Evolutionary conservation across 2,888 invertebrate species (phyloP), one percentile per base, ranked within the genome.

Genomic region (Troglohyphantes excavatus): DNA sequence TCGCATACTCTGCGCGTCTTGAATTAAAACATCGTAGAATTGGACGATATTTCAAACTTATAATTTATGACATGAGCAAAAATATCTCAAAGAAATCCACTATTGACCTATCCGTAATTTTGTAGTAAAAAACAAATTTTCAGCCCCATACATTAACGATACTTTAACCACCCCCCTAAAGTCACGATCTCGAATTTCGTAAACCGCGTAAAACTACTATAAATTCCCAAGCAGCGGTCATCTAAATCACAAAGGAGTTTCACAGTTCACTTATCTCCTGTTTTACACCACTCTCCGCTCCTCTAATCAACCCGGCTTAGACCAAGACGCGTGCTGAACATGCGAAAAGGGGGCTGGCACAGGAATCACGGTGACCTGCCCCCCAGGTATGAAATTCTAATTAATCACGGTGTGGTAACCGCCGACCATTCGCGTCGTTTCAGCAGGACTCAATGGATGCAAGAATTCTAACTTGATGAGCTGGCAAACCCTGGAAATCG

Each of bases 351-450:
- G 43, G 39, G 43, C 17, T 13, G 17, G 23, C n/a, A 72, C 21
- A 23, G 46, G 46, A 23, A 21, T n/a, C 17, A 17, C 19, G 27
- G 59, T 53, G 21, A 59, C 21, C 68, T 39, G 27, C 59, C 82
- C 70, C 26, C 61, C 39, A 59, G 61, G 61, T 70, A 70, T 82
- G 82, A 82, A 82, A 82, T 82, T 82, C 82, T 82, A 82, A 82
- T 82, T 82, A 82, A 82, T 82, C 82, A 70, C 70, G 53, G n/a
- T 39, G 53, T n/a, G 23, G 78, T 70, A 46, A 59, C 65, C 39
- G 79, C 46, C 46, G 67, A 67, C 17, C 79, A 81, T 67, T 81
- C 68, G 67, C 46, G 67, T 67, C 29, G 27, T 75, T 61, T 75
- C 75, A 61, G 61, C 61, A 46, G 53, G 72, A 21, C 72, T 21